Evolutionary conservation across 2,888 invertebrate species (phyloP).

Genomic region (Baronia brevicornis): DNA sequence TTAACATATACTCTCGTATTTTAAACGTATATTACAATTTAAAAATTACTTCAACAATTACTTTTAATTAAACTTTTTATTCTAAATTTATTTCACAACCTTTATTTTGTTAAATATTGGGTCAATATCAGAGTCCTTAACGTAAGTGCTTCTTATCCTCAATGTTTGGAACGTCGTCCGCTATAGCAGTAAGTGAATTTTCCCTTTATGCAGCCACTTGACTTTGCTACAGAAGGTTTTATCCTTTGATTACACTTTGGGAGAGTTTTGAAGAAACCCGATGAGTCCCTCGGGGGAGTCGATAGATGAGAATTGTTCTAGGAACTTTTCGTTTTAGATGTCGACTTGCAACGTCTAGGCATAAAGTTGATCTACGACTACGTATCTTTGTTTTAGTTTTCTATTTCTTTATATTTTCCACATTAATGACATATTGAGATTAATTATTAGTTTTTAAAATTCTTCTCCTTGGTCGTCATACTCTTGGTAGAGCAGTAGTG

Average conservation of each 20-base stretch:
- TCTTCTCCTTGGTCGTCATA: too few relatives aligned
- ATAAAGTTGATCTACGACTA: constrained; percentile 7
- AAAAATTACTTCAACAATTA: too few relatives aligned
- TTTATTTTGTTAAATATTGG: constrained; percentile 1
- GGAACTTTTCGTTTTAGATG: constrained; percentile 35
- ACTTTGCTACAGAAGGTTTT: constrained; percentile 52
- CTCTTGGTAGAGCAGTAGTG: too few relatives aligned
- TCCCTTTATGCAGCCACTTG: constrained; percentile 60
- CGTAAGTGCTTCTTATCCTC: constrained; percentile 28
- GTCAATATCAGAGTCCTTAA: constrained; percentile 25
- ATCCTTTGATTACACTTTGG: constrained; percentile 59
- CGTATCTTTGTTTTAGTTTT: constrained; percentile 3
- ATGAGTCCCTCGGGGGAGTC: constrained; percentile 35
- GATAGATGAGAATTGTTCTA: constrained; percentile 46
- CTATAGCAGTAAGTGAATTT: constrained; percentile 66
- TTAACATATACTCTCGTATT: too few relatives aligned
- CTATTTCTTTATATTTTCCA: constrained; percentile 5
- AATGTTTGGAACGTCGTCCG: constrained; percentile 60
- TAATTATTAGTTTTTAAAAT: constrained; percentile 2
- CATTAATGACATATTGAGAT: too few relatives aligned
- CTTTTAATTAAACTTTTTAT: too few relatives aligned
- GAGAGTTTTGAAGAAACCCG: constrained; percentile 35
- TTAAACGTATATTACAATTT: too few relatives aligned
- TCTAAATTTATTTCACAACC: too few relatives aligned
- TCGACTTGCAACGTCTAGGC: constrained; percentile 12